Percentiles rank a stretch among this genome's conserved stretches.
These are phyloP conservation scores for Stegostoma tigrinum DNA, from an alignment of 2,113 vertebrate species.

Conservation along the genomic window DNA sequence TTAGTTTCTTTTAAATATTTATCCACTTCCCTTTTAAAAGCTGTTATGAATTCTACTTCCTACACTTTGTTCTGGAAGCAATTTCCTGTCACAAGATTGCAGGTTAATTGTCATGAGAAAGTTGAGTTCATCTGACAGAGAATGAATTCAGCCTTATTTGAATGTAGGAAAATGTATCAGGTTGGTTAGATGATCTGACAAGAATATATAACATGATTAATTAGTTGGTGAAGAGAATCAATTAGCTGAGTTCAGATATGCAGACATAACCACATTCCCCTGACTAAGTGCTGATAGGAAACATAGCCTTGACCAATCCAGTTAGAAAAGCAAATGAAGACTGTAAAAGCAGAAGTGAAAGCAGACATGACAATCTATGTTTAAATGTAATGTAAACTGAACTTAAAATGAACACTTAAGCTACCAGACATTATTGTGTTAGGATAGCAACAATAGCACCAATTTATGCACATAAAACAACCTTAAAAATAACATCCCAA, in stretches of 20 bases:
- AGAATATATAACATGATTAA: not conserved
- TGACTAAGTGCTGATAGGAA: not conserved
- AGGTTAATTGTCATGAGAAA: not conserved
- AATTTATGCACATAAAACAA: not conserved
- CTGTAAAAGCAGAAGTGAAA: not conserved
- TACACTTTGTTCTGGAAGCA: not conserved
- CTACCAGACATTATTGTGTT: not conserved
- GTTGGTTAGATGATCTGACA: not conserved
- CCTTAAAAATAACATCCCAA: not conserved
- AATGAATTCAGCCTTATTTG: too few species aligned
- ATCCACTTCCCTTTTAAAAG: conserved; percentile 4
- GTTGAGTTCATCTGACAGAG: too few species aligned
- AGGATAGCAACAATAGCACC: not conserved
- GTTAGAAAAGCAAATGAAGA: not conserved
- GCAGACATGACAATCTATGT: not conserved
- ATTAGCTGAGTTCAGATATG: not conserved
- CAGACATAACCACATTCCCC: not conserved
- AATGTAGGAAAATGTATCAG: not conserved
- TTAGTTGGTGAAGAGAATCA: not conserved
- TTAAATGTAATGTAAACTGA: not conserved
- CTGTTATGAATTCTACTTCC: not conserved
- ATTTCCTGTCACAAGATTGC: not conserved
- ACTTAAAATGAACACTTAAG: not conserved
- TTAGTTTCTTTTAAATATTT: not conserved
- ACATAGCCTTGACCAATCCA: not conserved